Base-by-base conservation (phyloP, 2,113 vertebrate species). In the Chroicocephalus ridibundus region DNA sequence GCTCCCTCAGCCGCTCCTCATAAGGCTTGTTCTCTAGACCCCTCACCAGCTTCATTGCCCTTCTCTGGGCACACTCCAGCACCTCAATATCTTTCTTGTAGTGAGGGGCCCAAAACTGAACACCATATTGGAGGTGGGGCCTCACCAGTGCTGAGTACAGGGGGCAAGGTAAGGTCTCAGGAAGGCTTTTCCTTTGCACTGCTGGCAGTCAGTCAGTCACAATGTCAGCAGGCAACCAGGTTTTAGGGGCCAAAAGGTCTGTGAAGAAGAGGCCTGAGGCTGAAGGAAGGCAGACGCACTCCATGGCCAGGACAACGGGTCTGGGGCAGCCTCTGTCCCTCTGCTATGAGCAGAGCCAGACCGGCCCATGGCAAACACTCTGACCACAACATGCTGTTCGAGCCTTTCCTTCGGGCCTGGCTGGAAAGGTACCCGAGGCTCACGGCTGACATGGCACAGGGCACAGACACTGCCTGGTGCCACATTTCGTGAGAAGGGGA, bases 361-460 rank as follows among this genome's bases (percentile, higher is more conserved):
- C 40, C 1, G 2, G 69, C 40, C 42, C 13, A 0, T 1, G 10
- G n/a, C 2, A 3, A 46, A 13, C 2, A 0, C 15, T 5, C 4
- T 6, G 4, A 16, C 19, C 17, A 3, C 17, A 1, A 24, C 38
- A 21, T 2, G 11, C 25, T 52, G 42, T 8, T 4, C 2, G 11
- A 26, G 26, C 3, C 0, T 40, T 40, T 69, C 60, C n/a, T 21
- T 8, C 15, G 19, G 55, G 34, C 84, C 84, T 52, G 54, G 17
- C 55, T 36, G 34, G 17, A n/a, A 25, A 70, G 14, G 36, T 15
- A 5, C 21, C 1, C 1, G 47, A 44, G 27, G 6, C 13, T 61
- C 25, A 4, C 0, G 0, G 27, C 17, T 32, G 47, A 19, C 38
- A 2, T 9, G 7, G 25, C 0, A 0, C 18, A 4, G 34, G n/a